Conservation (phyloP, 2,797 vertebrate species). For the Phrynocephalus forsythii region DNA sequence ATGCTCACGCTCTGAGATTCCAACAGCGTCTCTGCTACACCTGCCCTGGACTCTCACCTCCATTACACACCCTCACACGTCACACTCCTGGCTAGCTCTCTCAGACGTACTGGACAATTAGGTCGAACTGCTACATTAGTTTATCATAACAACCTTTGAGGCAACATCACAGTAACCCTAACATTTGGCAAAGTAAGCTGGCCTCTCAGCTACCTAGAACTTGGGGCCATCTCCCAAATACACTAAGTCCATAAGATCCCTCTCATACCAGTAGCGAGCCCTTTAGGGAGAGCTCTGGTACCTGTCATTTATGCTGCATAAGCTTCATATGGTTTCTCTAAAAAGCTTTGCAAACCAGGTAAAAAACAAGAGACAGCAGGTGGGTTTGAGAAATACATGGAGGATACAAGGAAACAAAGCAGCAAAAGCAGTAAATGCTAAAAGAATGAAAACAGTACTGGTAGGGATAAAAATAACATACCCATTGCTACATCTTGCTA, state of each 20-base stretch:
- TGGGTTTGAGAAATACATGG: not conserved
- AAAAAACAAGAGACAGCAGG: not conserved
- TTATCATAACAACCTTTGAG: not conserved
- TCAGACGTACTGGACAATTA: not conserved
- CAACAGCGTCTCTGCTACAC: not conserved
- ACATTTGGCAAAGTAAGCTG: not conserved
- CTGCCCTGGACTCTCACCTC: not conserved
- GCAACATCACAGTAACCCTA: not conserved
- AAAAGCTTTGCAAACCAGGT: not conserved
- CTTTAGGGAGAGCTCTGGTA: not conserved
- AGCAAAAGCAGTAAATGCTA: not conserved
- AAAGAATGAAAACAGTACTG: not conserved
- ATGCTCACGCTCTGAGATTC: not conserved
- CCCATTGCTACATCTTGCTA: not conserved
- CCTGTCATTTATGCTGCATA: not conserved
- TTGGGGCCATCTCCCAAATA: not conserved
- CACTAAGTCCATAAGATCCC: too few species aligned
- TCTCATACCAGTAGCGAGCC: too few species aligned
- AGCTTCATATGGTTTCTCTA: not conserved
- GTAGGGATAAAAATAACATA: not conserved
- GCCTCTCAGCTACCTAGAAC: not conserved
- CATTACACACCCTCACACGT: not conserved
- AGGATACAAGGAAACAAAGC: not conserved
- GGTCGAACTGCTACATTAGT: not conserved
- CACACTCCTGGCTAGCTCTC: not conserved